These are phyloP conservation scores for Hoplias malabaricus DNA, from an alignment of 2,113 vertebrate species.

Conservation along the genomic window DNA sequence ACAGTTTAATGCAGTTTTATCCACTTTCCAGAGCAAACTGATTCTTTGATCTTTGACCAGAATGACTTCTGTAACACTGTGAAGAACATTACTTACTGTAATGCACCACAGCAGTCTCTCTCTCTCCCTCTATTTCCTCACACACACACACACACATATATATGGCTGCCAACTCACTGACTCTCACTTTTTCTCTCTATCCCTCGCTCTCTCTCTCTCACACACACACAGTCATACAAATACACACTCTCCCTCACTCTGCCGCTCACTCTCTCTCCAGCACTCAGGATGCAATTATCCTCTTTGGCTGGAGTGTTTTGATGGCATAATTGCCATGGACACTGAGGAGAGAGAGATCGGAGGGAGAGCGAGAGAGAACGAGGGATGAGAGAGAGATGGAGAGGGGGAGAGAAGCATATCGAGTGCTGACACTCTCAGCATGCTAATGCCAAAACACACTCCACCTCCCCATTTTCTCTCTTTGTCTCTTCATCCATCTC, in stretches of 20 bases:
- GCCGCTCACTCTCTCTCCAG: slow-evolving; percentile 62
- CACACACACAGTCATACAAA: slow-evolving; percentile 32
- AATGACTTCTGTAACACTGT: slow-evolving; percentile 39
- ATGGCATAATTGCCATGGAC: slow-evolving; percentile 82
- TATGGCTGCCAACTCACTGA: neutral
- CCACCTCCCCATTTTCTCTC: slow-evolving; percentile 55
- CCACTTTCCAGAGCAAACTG: slow-evolving; percentile 51
- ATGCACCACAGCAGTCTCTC: slow-evolving; percentile 31
- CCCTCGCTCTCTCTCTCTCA: slow-evolving; percentile 27
- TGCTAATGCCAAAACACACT: slow-evolving; percentile 74
- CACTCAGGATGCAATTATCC: slow-evolving; percentile 75
- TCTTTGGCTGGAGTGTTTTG: slow-evolving; percentile 81
- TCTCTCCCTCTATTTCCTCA: slow-evolving; percentile 2
- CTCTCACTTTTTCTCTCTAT: slow-evolving; percentile 10
- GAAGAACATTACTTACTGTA: slow-evolving; percentile 45
- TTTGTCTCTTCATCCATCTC: slow-evolving; percentile 66
- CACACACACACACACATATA: slow-evolving; percentile 35
- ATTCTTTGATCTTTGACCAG: slow-evolving; percentile 54
- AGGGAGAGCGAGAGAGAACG: slow-evolving; percentile 64
- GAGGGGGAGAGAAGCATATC: slow-evolving; percentile 59
- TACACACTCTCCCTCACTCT: slow-evolving; percentile 51
- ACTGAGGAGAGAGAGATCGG: slow-evolving; percentile 73
- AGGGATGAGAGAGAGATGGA: slow-evolving; percentile 62
- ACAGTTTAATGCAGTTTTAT: slow-evolving; percentile 43
- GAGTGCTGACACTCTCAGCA: slow-evolving; percentile 78